A percentile compares a stretch with the other conserved stretches of the same genome.
Conservation (phyloP, 2,113 vertebrate genomes). For the Vulpes vulpes region DNA sequence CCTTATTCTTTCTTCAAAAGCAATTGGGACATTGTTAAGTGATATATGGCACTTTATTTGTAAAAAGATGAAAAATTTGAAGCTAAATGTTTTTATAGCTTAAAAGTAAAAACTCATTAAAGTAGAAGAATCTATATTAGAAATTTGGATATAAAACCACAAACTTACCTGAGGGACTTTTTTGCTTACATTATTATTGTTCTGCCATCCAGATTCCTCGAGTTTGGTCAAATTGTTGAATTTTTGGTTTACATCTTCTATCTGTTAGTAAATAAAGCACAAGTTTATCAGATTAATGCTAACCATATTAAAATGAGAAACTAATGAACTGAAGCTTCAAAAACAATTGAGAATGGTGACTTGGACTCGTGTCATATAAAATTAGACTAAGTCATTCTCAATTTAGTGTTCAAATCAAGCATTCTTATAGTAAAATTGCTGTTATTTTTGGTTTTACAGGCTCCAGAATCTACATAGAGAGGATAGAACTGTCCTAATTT, state of each 20-base stretch:
- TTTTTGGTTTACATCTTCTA: conserved; percentile 92
- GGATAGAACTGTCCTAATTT: neutral
- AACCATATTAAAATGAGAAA: conserved; percentile 37
- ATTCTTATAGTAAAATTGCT: conserved; percentile 36
- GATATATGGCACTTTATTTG: neutral
- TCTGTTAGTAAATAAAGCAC: conserved; percentile 83
- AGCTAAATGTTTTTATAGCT: neutral
- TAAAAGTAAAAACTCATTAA: conserved; percentile 36
- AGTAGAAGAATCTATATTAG: neutral
- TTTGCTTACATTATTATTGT: neutral
- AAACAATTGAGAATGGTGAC: neutral
- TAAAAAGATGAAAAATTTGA: neutral
- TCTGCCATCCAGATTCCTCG: conserved; percentile 83
- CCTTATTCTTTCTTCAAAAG: conserved; percentile 9
- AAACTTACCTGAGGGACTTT: conserved; percentile 27
- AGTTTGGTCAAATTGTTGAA: conserved; percentile 92
- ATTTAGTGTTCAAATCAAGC: conserved; percentile 25
- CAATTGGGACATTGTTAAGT: neutral
- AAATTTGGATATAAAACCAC: neutral
- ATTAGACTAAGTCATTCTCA: neutral
- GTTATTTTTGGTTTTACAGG: conserved; percentile 22
- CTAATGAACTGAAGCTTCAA: neutral
- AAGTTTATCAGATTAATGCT: conserved; percentile 49
- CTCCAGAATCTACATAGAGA: neutral
- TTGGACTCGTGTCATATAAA: conserved; percentile 16